Conservation (phyloP, 2,797 vertebrate genomes). For the Geotrypetes seraphini region DNA sequence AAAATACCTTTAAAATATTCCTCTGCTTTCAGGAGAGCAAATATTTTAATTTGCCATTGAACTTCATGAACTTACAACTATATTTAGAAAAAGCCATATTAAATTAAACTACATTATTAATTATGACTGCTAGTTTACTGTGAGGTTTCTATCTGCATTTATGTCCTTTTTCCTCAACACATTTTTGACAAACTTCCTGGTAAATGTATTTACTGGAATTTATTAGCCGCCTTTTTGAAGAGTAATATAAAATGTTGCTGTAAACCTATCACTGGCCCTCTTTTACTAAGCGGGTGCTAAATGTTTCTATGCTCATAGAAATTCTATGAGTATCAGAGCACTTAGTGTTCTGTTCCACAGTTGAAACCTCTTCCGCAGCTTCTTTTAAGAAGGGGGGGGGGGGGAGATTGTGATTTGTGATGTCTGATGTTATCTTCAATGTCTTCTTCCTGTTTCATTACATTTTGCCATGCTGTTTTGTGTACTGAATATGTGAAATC, state of each 20-base stretch:
- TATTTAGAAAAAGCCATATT: slow-evolving; percentile 68
- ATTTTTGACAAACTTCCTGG: slow-evolving; percentile 34
- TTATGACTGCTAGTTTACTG: slow-evolving; percentile 29
- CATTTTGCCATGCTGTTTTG: slow-evolving; percentile 38
- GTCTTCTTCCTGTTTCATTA: slow-evolving; percentile 51
- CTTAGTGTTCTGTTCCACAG: too few relatives aligned
- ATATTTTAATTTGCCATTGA: slow-evolving; percentile 28
- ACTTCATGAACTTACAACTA: slow-evolving; percentile 37
- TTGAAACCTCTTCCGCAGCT: too few relatives aligned
- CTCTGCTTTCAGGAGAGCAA: slow-evolving; percentile 27
- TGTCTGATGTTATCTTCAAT: slow-evolving; percentile 54
- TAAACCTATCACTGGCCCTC: slow-evolving; percentile 50
- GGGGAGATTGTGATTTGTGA: too few relatives aligned
- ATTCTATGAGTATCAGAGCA: too few relatives aligned
- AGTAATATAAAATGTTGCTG: slow-evolving; percentile 24
- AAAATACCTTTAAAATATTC: too few relatives aligned
- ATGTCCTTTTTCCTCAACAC: slow-evolving; percentile 22
- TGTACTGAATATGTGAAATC: slow-evolving; percentile 50
- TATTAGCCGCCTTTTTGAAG: too few relatives aligned
- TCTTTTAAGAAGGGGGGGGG: too few relatives aligned
- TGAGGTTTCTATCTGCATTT: slow-evolving; percentile 40
- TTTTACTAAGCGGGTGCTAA: too few relatives aligned
- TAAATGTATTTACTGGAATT: too few relatives aligned
- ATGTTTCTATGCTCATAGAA: too few relatives aligned
- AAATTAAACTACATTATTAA: slow-evolving; percentile 58